Evolutionary conservation across 2,888 invertebrate genomes (phyloP), one percentile per base, ranked within the genome.

Genomic region (Meiosimyza platycephala): DNA sequence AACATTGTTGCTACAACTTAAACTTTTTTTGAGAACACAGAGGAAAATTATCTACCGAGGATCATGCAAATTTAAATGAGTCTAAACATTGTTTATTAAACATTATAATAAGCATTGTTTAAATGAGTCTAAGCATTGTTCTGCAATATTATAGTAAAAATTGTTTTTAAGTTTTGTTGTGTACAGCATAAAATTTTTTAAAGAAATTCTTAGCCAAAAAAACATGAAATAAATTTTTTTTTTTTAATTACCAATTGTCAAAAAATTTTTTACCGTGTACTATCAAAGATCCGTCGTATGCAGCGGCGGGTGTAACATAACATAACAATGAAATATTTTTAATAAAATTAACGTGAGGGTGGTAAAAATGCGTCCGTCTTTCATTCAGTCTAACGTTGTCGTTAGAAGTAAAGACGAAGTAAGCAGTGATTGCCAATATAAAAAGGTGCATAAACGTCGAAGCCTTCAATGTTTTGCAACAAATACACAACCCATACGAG

Each of bases 321-420:
- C 52, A 63, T 63, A 57, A 55, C 57, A 70, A 52, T 52, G 62
- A 80, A 80, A 80, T 80, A 82, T 84, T 84, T 84, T 83, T 83
- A 84, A 84, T 85, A 85, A 84, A 85, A 84, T 84, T 84, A 85
- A 82, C 80, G 81, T 76, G 76, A 82, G 51, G 51, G 51, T 12
- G 52, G n/a, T 57, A 40, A 69, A 59, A 69, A 67, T 67, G 57
- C 13, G 22, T 28, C n/a, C 16, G n/a, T 48, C 52, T 52, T 33
- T 47, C 48, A 28, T 15, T 59, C 33, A 13, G 52, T 55, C 57
- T 47, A 59, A 4, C 47, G 16, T 15, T 57, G 59, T 12, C 28
- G 47, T n/a, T 50, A 18, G 13, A 51, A n/a, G n/a, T n/a, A n/a
- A n/a, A 15, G 16, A 12, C 15, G 57, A 13, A 50, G 22, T 4